A percentile compares a stretch with the other conserved stretches of the same genome.
Evolutionary conservation across 2,113 vertebrate species (phyloP).

Genomic region (Triplophysa siluroides): DNA sequence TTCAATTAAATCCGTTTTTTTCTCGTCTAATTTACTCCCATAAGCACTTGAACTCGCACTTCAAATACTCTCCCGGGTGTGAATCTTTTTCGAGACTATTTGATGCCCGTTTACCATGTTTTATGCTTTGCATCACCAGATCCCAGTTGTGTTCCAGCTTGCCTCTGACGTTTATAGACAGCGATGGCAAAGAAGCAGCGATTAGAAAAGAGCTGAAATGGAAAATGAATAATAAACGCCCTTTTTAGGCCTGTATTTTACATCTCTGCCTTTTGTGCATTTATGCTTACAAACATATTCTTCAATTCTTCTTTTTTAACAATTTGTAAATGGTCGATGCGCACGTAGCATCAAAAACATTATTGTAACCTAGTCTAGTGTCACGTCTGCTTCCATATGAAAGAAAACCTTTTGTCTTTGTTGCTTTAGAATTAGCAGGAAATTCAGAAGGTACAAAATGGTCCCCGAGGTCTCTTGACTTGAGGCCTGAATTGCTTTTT

Average conservation of each 20-base stretch:
- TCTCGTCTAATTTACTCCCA: constrained; percentile 62
- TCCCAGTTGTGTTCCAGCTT: neutral
- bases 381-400: neutral
- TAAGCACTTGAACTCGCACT: constrained; percentile 46
- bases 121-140: constrained; percentile 24
- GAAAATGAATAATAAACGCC: neutral
- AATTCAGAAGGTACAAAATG: constrained; percentile 46
- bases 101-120: constrained; percentile 7
- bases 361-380: neutral
- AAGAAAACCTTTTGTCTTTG: neutral
- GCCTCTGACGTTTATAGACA: constrained; percentile 57
- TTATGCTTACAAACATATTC: neutral
- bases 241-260: neutral
- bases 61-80: constrained; percentile 1
- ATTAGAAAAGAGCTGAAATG: neutral
- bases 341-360: neutral
- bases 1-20: constrained; percentile 69
- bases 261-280: neutral
- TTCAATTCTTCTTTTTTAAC: neutral
- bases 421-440: constrained; percentile 40
- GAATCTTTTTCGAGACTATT: constrained; percentile 25
- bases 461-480: constrained; percentile 41
- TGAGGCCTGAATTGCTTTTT: neutral
- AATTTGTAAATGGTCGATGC: neutral
- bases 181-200: constrained; percentile 1